Base-by-base conservation (phyloP, 2,888 invertebrate genomes). In the Ichneumoninae sp. region DNA sequence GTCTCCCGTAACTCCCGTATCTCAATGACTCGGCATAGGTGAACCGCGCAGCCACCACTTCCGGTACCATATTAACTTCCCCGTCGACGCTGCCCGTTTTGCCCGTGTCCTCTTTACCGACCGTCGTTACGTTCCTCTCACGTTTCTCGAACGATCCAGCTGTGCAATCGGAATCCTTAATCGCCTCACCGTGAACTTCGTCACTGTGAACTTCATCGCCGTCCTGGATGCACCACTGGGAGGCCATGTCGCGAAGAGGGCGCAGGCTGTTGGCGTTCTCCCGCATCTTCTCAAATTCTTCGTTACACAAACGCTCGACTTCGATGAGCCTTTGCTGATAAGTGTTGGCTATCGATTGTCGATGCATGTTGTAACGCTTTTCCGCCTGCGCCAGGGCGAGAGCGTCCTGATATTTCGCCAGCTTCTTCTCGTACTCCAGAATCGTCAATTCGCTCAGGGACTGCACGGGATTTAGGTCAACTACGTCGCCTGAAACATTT, bases 291-390 rank as follows among this genome's bases (percentile, higher is more conserved):
- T 92, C 88, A 66, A 94, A 85, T 86, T 94, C 94, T 81, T 94
- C 88, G 86, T 94, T 93, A 79, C 94, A 94, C 89, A 94, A 91
- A 69, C 92, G 94, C 87, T 94, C 94, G 3, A 94, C 93, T 86
- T 94, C 94, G 16, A 92, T 80, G 33, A 94, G 84, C 83, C 92
- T 91, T 8, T 92, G 89, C 82, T 91, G 92, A 80, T 94, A 94
- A 69, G 93, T 93, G 44, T 92, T 92, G 6, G 93, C 92, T 10
- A 94, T 91, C 47, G 93, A 82, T 83, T 92, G 92, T 74, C 92
- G 92, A 73, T 92, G 90, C 36, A 92, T 83, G 50, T 89, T 91
- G 75, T 89, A 92, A 60, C 92, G 89, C 78, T 91, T 92, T 70
- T 94, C 93, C 19, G 90, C 91, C 52, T 92, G 92, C 6, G 89